phyloP scores from a whole-genome alignment of 1,140 invertebrate species.

The Aethina tumida region DNA sequence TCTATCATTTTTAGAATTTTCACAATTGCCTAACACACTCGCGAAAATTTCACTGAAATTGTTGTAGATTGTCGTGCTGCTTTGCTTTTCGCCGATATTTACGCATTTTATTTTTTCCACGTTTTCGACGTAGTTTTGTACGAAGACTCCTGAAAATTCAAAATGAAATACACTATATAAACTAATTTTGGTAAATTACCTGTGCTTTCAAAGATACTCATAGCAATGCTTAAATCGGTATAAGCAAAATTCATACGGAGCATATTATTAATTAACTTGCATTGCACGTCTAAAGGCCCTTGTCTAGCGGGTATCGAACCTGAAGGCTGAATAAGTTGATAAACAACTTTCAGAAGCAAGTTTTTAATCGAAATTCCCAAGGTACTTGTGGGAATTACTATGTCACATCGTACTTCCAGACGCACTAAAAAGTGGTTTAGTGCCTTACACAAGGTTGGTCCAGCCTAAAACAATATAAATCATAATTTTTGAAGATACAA shows the following conservation, averaged over 20 bases:
- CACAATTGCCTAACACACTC: slow-evolving; percentile 51
- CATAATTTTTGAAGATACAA: background rate
- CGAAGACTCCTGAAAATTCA: slow-evolving; percentile 38
- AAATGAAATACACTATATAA: slow-evolving; percentile 1
- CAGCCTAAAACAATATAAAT: slow-evolving; percentile 47
- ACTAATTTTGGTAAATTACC: slow-evolving; percentile 34
- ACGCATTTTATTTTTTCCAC: slow-evolving; percentile 46
- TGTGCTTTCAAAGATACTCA: slow-evolving; percentile 65
- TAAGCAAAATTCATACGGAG: slow-evolving; percentile 55
- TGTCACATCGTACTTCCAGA: slow-evolving; percentile 59
- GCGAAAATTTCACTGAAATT: slow-evolving; percentile 58
- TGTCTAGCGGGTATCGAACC: slow-evolving; percentile 59
- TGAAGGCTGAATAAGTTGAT: slow-evolving; percentile 57
- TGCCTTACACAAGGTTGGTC: slow-evolving; percentile 65
- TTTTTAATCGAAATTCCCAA: slow-evolving; percentile 56
- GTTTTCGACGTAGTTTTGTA: slow-evolving; percentile 48
- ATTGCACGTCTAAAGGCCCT: slow-evolving; percentile 76
- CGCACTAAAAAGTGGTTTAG: slow-evolving; percentile 62
- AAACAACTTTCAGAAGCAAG: slow-evolving; percentile 57
- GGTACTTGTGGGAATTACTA: slow-evolving; percentile 43
- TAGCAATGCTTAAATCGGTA: slow-evolving; percentile 58
- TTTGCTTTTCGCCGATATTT: slow-evolving; percentile 36
- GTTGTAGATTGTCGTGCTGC: slow-evolving; percentile 17
- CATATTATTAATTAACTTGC: slow-evolving; percentile 57
- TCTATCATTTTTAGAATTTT: slow-evolving; percentile 41